These are phyloP conservation scores for Dicrostonyx torquatus DNA, from an alignment of 2,797 vertebrate genomes.

Conservation along the genomic window DNA sequence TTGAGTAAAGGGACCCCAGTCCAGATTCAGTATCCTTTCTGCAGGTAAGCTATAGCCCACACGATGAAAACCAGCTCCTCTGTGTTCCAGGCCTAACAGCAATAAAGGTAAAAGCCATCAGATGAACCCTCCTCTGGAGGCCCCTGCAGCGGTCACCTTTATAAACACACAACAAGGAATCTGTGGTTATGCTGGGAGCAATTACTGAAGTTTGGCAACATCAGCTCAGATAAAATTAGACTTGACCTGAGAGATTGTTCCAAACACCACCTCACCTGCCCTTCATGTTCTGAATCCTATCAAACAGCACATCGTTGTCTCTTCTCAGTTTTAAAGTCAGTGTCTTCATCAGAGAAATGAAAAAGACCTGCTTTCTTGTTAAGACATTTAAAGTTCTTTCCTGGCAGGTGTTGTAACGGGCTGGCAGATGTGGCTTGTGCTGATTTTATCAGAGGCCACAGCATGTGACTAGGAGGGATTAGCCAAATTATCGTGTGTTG, in stretches of 20 bases:
- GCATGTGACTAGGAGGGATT: background rate
- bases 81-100: background rate
- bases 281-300: slow-evolving; percentile 75
- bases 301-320: slow-evolving; percentile 55
- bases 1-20: background rate
- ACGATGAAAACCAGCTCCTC: background rate
- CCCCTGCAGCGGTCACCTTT: background rate
- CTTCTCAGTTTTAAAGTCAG: slow-evolving; percentile 69
- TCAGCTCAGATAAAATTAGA: slow-evolving; percentile 76
- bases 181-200: slow-evolving; percentile 30
- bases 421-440: slow-evolving; percentile 34
- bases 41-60: background rate
- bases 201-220: slow-evolving; percentile 66
- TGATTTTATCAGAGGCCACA: background rate
- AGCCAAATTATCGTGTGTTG: slow-evolving; percentile 5
- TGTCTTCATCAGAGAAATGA: slow-evolving; percentile 66
- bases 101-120: slow-evolving; percentile 4
- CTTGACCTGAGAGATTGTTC: slow-evolving; percentile 75
- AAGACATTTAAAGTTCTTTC: slow-evolving; percentile 58
- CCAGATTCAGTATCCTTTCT: background rate
- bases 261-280: slow-evolving; percentile 51
- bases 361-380: slow-evolving; percentile 29
- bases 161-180: background rate
- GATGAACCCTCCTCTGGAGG: slow-evolving; percentile 15
- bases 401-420: slow-evolving; percentile 10